Evolutionary conservation across 2,113 vertebrate genomes (phyloP), one percentile per base, ranked within the genome.

Genomic region (Trichomycterus rosablanca): DNA sequence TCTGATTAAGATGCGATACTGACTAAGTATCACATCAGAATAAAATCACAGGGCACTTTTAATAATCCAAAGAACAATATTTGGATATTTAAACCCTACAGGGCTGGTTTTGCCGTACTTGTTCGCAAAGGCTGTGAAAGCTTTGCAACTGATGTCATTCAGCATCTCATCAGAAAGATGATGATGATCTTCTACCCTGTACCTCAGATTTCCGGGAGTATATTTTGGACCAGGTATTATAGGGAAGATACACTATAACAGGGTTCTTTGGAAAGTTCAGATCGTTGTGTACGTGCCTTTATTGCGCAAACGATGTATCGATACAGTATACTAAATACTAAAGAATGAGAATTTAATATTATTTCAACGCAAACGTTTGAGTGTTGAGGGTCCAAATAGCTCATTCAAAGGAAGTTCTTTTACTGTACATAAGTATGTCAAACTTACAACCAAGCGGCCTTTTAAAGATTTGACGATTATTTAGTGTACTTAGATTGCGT

Each of bases 251-350:
- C 45, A 35, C 20, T 50, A 15, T 45, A 54, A 44, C 3, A 19
- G 7, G 22, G 37, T 16, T 44, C 24, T 7, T 52, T 14, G 62
- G 54, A 57, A 52, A 1, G 2, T 62, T 52, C 67, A 49, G n/a
- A n/a, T n/a, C n/a, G n/a, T 76, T 49, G 77, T 72, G 73, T 67
- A 82, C 83, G 84, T 86, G 86, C 83, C 86, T 86, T 85, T 68
- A n/a, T 78, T 68, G 80, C 76, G 80, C 81, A 79, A 81, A 72
- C 74, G 32, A 23, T 70, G 20, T 42, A 70, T 61, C 51, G 54
- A 71, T 72, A 46, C 51, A 57, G 71, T 72, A 46, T 53, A 57
- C 65, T 62, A 19, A 45, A 32, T 22, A 64, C 53, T 30, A 24
- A 39, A 9, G 45, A 4, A 20, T 53, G 71, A 53, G 8, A 63